Evolutionary conservation across 1,140 invertebrate genomes (phyloP), one percentile per base, ranked within the genome.

Genomic region (Ceratosolen fusciceps): DNA sequence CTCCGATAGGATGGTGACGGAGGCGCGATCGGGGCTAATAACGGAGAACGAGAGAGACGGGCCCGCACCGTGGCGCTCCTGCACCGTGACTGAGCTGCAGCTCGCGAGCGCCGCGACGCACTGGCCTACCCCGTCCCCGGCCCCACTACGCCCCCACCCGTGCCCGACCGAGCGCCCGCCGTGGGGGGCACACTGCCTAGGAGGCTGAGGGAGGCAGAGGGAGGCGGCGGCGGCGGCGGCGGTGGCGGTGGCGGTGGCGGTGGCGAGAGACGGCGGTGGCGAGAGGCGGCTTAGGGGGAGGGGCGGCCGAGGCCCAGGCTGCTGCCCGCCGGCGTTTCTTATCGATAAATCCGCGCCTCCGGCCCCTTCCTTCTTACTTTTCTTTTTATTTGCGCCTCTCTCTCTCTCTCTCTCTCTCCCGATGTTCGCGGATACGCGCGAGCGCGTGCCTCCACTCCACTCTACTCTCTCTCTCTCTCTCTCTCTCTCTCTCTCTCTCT

Each of bases 291-390:
- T n/a, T n/a, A n/a, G n/a, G n/a, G n/a, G n/a, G n/a, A n/a, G n/a
- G n/a, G n/a, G n/a, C n/a, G n/a, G n/a, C n/a, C n/a, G n/a, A n/a
- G n/a, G n/a, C n/a, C n/a, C n/a, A n/a, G n/a, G 2, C 7, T 5
- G 62, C 0, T 37, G 24, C 5, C n/a, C 43, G 67, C 39, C 67
- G 67, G 67, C 43, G 10, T 71, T 71, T 54, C 68, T 71, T 71
- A 71, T 71, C 68, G 68, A 71, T 71, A 71, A 52, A 7, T 71
- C 67, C 37, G 21, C 39, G 37, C 39, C n/a, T 34, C 1, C 65
- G 34, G 14, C 19, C 65, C 2, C 14, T 16, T 12, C 31, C 2
- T 5, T 70, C 34, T n/a, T 4, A 29, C 67, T 70, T 0, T 26
- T 29, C 39, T 12, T 24, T 70, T n/a, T 3, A 24, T 2, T 8